Evolutionary conservation across 2,113 vertebrate species (phyloP), one percentile per base, ranked within the genome.

Genomic region (Desmodus rotundus): DNA sequence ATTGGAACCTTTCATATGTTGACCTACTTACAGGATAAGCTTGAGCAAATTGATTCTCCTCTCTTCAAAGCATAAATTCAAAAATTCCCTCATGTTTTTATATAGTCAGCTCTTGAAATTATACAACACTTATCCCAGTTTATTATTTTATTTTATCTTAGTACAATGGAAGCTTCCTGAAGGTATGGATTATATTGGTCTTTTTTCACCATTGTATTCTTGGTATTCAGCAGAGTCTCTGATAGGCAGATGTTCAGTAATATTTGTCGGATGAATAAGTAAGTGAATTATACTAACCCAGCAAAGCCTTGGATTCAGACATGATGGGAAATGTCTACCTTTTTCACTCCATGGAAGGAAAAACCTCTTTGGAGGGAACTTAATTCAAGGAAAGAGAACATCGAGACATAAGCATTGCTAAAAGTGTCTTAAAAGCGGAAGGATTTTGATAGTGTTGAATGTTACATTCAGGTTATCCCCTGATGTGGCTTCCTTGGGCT

Each of bases 1-100:
- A 86, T 56, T 77, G 47, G 31, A 89, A 95, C 10, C 31, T 96
- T 96, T 93, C 80, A 82, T 85, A 80, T 90, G 22, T 77, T 96
- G 93, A 95, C 88, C 67, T 87, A 88, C 54, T 94, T 97, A 26
- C 17, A 76, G 77, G 82, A 89, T 83, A 91, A 96, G 91, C 61
- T 87, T 84, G 70, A 94, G n/a, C 31, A 92, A 89, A 93, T 89
- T 94, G 88, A 81, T 94, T 96, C 96, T 89, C 28, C 31, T 89
- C 67, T 93, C 70, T 87, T 82, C 24, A 93, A 91, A 89, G 54
- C 36, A 67, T 45, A 89, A 65, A 47, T 73, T 85, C 7, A 85
- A 93, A 93, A 70, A 28, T 73, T 63, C 88, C 84, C 5, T 77
- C 11, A 7, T 96, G 38, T 91, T 87, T 86, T 89, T 65, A 67